A percentile compares a stretch with the other conserved stretches of the same genome.
phyloP scores from a whole-genome alignment of 1,140 invertebrate genomes.

The Drosophila hydei region DNA sequence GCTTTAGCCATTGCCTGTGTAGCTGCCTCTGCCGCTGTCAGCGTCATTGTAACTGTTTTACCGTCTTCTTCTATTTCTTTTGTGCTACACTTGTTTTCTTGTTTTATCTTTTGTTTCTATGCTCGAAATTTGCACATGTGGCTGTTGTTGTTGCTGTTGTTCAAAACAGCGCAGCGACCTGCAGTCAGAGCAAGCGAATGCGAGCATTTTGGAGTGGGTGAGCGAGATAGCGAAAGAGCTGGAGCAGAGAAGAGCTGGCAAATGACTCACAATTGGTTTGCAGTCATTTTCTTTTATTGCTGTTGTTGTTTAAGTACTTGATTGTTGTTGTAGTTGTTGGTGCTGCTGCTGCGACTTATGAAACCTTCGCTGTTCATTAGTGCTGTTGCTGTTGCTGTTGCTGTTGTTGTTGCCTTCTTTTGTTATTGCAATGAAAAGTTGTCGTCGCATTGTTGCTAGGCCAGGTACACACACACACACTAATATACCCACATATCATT shows the following conservation, averaged over 20 bases:
- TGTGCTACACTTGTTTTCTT: slow-evolving; percentile 70
- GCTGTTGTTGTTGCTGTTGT: slow-evolving; percentile 46
- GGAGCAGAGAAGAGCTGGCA: slow-evolving; percentile 43
- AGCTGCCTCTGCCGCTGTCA: not conserved
- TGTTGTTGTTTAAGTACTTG: slow-evolving; percentile 67
- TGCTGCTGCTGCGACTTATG: slow-evolving; percentile 67
- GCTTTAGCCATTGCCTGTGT: not conserved
- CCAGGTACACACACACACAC: slow-evolving; percentile 57
- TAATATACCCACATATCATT: slow-evolving; percentile 57
- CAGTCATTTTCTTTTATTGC: slow-evolving; percentile 61
- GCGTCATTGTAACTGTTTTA: not conserved
- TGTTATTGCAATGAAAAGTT: slow-evolving; percentile 59
- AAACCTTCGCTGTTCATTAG: slow-evolving; percentile 63
- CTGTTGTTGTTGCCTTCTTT: slow-evolving; percentile 47
- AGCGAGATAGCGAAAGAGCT: not conserved
- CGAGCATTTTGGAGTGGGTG: not conserved
- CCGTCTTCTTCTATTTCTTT: slow-evolving; percentile 41
- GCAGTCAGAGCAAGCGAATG: slow-evolving; percentile 3
- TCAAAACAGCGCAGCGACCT: no score
- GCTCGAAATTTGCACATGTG: slow-evolving; percentile 80
- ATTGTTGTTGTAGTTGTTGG: slow-evolving; percentile 49
- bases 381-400: slow-evolving; percentile 40
- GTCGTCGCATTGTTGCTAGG: slow-evolving; percentile 68
- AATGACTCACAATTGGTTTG: slow-evolving; percentile 75
- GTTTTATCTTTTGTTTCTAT: slow-evolving; percentile 78